These are phyloP conservation scores for Phengaris arion DNA, from an alignment of 2,888 invertebrate species.

Conservation along the genomic window DNA sequence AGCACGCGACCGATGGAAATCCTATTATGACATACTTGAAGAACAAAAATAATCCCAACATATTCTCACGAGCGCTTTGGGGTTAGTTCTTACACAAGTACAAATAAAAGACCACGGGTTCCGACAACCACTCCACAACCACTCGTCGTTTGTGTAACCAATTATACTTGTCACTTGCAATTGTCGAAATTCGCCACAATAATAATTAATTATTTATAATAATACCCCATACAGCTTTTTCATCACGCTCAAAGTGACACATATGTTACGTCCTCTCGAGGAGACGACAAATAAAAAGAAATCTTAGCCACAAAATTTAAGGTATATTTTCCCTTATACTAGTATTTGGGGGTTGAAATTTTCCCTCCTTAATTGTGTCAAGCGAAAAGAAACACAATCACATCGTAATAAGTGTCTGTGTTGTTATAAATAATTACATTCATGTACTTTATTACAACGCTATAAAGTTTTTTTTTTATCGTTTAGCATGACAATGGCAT, in stretches of 20 bases:
- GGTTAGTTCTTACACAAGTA: not conserved
- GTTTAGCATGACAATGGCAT: conserved; percentile 62
- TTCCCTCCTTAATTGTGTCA: not conserved
- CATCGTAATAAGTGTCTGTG: conserved; percentile 2
- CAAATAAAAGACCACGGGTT: conserved; percentile 11
- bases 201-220: conserved; percentile 56
- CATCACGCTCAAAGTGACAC: conserved; percentile 55
- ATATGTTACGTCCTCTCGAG: conserved; percentile 51
- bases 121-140: conserved; percentile 28
- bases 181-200: conserved; percentile 49
- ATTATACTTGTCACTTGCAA: conserved; percentile 46
- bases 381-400: conserved; percentile 17
- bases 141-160: conserved; percentile 41
- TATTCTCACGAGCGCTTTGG: not conserved
- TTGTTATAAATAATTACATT: conserved; percentile 24
- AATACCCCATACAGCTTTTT: conserved; percentile 50
- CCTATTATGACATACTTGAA: not conserved
- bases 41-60: not conserved
- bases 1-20: no score
- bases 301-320: not conserved
- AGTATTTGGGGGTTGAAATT: not conserved
- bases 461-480: conserved; percentile 35
- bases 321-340: not conserved
- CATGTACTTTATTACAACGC: conserved; percentile 19
- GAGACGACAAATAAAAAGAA: conserved; percentile 21